Conservation (phyloP, 2,888 invertebrate species). For the Asteroscopus sphinx region DNA sequence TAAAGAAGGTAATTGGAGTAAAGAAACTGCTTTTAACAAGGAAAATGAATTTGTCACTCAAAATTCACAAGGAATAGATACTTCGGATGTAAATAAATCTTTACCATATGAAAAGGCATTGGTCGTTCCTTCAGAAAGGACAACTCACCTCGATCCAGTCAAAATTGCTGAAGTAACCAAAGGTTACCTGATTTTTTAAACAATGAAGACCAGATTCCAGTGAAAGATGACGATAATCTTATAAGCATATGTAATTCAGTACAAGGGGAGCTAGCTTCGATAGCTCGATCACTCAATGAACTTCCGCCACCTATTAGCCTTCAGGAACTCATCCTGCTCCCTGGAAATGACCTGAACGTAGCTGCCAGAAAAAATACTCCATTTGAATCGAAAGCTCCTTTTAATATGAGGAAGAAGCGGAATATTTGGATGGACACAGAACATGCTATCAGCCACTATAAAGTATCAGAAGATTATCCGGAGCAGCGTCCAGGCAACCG, state of each 20-base stretch:
- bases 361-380: too few relatives aligned
- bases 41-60: not conserved
- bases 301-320: not conserved
- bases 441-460: conserved; percentile 54
- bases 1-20: not conserved
- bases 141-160: not conserved
- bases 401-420: conserved; percentile 42
- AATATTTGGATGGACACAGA: conserved; percentile 38
- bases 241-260: too few relatives aligned
- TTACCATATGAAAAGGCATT: not conserved
- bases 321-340: not conserved
- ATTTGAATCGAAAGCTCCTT: too few relatives aligned
- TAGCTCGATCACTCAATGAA: not conserved
- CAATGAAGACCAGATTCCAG: not conserved
- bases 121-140: not conserved
- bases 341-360: not conserved
- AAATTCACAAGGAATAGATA: not conserved
- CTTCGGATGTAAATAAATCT: not conserved
- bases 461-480: conserved; percentile 64
- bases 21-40: not conserved
- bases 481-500: conserved; percentile 52
- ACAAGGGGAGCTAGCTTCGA: not conserved
- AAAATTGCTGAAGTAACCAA: not conserved
- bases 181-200: not conserved
- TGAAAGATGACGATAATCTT: not conserved